A percentile compares a stretch with the other conserved stretches of the same genome.
phyloP scores from a whole-genome alignment of 1,140 invertebrate genomes.

The Euura saliciscinereae region DNA sequence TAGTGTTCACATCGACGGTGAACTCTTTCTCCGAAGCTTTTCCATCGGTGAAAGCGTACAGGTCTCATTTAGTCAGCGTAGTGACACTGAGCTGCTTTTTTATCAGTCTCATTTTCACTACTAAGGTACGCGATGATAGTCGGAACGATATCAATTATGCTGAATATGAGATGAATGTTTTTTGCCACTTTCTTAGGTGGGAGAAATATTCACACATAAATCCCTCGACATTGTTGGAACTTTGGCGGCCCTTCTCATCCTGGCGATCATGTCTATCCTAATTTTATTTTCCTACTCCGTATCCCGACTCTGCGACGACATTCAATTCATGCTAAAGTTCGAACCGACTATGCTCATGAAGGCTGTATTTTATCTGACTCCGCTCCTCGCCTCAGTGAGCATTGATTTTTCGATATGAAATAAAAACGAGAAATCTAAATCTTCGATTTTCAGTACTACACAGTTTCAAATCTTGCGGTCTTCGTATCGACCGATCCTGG shows the following conservation, averaged over 20 bases:
- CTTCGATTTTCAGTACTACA: background rate
- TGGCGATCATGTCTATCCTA: background rate
- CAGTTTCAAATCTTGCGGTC: background rate
- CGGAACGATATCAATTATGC: no score
- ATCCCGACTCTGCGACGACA: background rate
- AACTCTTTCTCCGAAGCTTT: background rate
- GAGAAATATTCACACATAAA: background rate
- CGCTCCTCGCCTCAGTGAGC: background rate
- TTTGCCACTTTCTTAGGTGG: background rate
- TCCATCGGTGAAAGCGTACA: background rate
- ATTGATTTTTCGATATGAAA: background rate
- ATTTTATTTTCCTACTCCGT: slow-evolving; percentile 5
- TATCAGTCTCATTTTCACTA: background rate
- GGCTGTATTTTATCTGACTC: background rate
- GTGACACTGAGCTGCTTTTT: background rate
- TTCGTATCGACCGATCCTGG: background rate
- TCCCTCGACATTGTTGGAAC: slow-evolving; percentile 1
- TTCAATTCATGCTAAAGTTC: background rate
- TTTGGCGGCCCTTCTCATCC: background rate
- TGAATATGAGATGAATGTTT: no score
- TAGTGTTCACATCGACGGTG: background rate
- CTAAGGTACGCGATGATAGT: background rate
- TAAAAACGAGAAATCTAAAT: background rate
- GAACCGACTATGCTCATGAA: background rate
- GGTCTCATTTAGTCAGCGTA: background rate